Base-by-base conservation (phyloP, 2,113 vertebrate genomes). In the Steatornis caripensis region DNA sequence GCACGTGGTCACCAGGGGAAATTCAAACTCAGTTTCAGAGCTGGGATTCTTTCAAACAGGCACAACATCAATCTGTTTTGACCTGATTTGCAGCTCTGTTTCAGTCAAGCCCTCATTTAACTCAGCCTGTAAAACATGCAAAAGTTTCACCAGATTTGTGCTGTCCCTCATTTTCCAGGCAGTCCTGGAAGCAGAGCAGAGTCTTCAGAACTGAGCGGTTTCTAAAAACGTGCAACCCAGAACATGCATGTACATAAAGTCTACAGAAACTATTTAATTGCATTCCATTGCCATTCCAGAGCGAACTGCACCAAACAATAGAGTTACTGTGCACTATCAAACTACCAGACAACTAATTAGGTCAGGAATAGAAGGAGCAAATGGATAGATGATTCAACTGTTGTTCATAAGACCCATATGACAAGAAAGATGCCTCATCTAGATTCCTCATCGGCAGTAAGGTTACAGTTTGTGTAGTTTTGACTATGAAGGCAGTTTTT, bases 321-420 rank as follows among this genome's bases (percentile, higher is more conserved):
- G 81, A 89, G 94, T 96, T 94, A 97, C 94, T 97, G 71, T 96
- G 60, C 55, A 62, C 84, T 76, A 43, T 87, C 87, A 93, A 93
- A 91, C 93, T 92, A 84, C 74, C 81, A 94, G 78, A 71, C 70
- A 95, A 86, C 79, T 82, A 88, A 91, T 70, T 91, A 94, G 92
- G 90, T 84, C 95, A 76, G 92, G 64, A 79, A 94, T 69, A 91
- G 60, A 66, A 90, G 58, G 46, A 80, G 5, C 69, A 89, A 97
- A 92, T 84, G 55, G 79, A 89, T 80, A 86, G 45, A 95, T 94
- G 91, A 96, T 84, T 95, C 92, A 92, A 37, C 70, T 84, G 80
- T 85, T 95, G 74, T 91, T 96, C 66, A 21, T 83, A 89, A 91
- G 83, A 88, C 80, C 87, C 84, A 18, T 81, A 78, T 70, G 84